Evolutionary conservation across 92 coral and sea anemone species (phyloP).

Genomic region (Muricea muricata): DNA sequence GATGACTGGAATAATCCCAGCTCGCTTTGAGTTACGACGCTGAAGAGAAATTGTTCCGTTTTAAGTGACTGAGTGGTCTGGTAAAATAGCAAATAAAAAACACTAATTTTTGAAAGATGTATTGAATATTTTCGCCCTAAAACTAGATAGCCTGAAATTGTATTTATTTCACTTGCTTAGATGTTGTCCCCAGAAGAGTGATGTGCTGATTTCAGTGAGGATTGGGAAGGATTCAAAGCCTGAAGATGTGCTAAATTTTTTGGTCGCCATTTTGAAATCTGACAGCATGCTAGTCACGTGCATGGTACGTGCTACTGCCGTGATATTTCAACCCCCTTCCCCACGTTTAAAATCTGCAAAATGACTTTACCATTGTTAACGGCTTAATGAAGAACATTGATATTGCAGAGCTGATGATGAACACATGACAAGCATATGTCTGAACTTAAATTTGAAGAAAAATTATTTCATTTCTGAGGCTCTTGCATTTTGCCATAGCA

Average conservation of each 20-base stretch:
- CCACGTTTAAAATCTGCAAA: no score
- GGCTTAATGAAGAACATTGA: neutral
- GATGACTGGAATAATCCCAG: constrained; percentile 93
- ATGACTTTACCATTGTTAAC: no score
- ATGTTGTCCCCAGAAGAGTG: constrained; percentile 4
- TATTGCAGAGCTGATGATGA: constrained; percentile 69
- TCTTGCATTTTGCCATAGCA: neutral
- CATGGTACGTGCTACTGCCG: no score
- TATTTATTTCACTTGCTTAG: neutral
- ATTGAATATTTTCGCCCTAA: neutral
- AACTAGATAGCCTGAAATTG: neutral
- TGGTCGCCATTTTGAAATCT: neutral
- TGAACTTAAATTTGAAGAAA: constrained; percentile 66
- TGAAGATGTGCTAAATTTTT: neutral
- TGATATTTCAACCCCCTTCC: no score
- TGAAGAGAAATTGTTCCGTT: constrained; percentile 81
- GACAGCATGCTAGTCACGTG: no score
- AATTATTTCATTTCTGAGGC: constrained; percentile 78
- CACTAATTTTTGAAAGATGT: neutral
- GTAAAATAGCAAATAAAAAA: neutral
- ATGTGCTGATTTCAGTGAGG: neutral
- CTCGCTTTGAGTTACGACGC: constrained; percentile 80
- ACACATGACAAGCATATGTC: constrained; percentile 85
- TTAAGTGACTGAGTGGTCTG: constrained; percentile 55
- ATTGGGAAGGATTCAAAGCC: constrained; percentile 13